Evolutionary conservation across 2,113 vertebrate species (phyloP).

Genomic region (Ammodytes dubius): DNA sequence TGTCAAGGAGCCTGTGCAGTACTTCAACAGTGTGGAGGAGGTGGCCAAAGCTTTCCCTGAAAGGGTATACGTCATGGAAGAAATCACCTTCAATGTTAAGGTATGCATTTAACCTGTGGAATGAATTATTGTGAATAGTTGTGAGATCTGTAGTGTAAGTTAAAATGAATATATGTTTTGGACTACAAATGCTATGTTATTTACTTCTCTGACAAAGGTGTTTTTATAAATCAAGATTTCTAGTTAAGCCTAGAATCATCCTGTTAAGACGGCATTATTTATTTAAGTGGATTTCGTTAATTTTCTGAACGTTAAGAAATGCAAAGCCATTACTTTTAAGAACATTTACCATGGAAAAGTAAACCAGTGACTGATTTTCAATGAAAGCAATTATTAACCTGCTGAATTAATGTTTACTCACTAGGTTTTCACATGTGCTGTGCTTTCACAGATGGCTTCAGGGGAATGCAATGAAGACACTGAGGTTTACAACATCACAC

Average conservation of each 20-base stretch:
- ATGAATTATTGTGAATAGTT: not conserved
- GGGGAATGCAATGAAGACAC: slow-evolving; percentile 99
- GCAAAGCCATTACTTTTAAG: not conserved
- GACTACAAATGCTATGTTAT: not conserved
- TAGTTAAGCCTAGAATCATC: not conserved
- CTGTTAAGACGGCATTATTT: not conserved
- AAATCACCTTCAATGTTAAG: slow-evolving; percentile 99
- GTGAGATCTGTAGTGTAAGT: not conserved
- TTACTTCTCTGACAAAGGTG: not conserved
- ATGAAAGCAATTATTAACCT: not conserved
- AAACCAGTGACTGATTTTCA: not conserved
- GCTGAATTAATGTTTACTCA: not conserved
- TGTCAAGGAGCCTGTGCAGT: slow-evolving; percentile 98
- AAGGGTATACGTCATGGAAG: slow-evolving; percentile 99
- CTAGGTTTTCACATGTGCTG: not conserved
- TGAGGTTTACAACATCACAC: slow-evolving; percentile 97
- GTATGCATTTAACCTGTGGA: slow-evolving; percentile 76
- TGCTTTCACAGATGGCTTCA: slow-evolving; percentile 91
- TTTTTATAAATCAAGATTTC: not conserved
- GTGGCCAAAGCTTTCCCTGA: slow-evolving; percentile 99
- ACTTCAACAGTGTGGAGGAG: slow-evolving; percentile 99
- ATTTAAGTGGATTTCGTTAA: not conserved
- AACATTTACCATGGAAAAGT: not conserved
- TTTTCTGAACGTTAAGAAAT: not conserved
- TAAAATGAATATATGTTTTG: not conserved